Percentiles rank a stretch among this genome's conserved stretches.
These are phyloP conservation scores for Tortricodes alternella DNA, from an alignment of 2,888 invertebrate genomes.

Conservation along the genomic window DNA sequence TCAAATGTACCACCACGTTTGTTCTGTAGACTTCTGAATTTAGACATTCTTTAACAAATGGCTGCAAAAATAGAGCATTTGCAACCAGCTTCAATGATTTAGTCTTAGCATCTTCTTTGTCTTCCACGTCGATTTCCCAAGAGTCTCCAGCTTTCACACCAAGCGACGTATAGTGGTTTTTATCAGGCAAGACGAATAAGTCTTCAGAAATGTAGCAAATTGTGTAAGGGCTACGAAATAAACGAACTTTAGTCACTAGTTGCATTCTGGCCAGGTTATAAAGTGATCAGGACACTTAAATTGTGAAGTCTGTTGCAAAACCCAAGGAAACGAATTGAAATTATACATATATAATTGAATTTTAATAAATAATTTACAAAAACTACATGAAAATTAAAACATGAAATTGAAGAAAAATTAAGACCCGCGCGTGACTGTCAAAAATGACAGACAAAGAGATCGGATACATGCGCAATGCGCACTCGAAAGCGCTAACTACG, in stretches of 20 bases:
- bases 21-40: conserved; percentile 59
- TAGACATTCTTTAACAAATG: conserved; percentile 63
- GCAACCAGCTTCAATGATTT: conserved; percentile 47
- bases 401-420: conserved; percentile 11
- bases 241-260: conserved; percentile 56
- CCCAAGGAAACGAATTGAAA: not conserved
- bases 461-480: conserved; percentile 1
- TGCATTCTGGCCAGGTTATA: conserved; percentile 49
- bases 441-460: not conserved
- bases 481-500: not conserved
- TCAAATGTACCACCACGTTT: conserved; percentile 57
- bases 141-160: conserved; percentile 53
- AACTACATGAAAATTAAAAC: not conserved
- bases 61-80: conserved; percentile 60
- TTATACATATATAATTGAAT: not conserved
- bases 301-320: not conserved
- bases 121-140: conserved; percentile 41
- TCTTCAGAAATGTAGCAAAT: conserved; percentile 60
- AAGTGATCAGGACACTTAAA: not conserved
- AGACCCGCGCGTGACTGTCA: conserved; percentile 29
- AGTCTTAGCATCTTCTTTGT: conserved; percentile 37
- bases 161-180: conserved; percentile 50
- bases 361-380: not conserved
- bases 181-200: conserved; percentile 49
- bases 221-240: conserved; percentile 59